Percentiles rank a stretch among this genome's conserved stretches.
phyloP scores from a whole-genome alignment of 2,113 vertebrate genomes.

The Capreolus pygargus region DNA sequence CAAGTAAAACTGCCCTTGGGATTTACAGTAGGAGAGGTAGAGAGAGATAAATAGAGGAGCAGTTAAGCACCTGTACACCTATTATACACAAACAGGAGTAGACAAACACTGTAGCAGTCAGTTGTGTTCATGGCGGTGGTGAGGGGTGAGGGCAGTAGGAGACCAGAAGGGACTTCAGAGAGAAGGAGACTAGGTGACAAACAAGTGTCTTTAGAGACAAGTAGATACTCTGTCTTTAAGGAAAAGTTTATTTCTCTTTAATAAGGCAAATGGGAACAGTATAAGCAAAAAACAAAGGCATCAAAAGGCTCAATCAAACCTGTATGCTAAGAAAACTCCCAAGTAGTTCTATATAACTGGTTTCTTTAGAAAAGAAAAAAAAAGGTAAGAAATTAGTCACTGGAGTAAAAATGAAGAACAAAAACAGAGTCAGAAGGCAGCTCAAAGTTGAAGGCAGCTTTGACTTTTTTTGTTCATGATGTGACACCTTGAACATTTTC shows the following conservation, averaged over 20 bases:
- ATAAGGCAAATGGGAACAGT: neutral
- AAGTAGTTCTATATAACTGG: neutral
- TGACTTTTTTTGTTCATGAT: neutral
- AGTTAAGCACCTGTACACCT: neutral
- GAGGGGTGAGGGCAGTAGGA: neutral
- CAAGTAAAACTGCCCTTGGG: neutral
- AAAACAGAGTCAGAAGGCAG: neutral
- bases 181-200: neutral
- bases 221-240: neutral
- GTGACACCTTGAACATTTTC: neutral
- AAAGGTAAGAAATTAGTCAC: neutral
- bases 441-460: neutral
- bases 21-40: neutral
- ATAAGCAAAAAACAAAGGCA: constrained; percentile 3
- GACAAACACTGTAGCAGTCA: neutral
- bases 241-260: neutral
- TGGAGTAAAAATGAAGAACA: neutral
- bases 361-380: neutral
- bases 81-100: neutral
- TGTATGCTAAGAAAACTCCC: neutral
- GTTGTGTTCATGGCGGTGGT: neutral
- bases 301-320: neutral
- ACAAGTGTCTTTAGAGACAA: neutral
- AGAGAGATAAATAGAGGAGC: neutral
- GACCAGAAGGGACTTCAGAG: neutral